Base-by-base conservation (phyloP, 2,888 invertebrate species). In the Drosophila percnosoma region DNA sequence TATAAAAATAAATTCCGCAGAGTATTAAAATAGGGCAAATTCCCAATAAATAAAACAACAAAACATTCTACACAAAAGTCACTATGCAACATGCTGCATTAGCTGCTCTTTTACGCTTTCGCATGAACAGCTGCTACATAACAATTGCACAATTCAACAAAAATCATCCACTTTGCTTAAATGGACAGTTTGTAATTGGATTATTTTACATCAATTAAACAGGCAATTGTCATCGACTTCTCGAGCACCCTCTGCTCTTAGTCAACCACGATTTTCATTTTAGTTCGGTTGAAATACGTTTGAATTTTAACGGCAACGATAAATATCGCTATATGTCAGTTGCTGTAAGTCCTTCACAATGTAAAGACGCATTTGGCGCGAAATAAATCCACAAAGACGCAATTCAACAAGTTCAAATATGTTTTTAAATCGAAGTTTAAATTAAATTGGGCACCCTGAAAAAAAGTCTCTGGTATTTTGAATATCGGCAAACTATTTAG, bases 201-300 rank as follows among this genome's bases (percentile, higher is more conserved):
- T 33, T 33, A 33, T 11, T 67, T 64, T 63, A 52, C 78, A 55
- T 58, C 70, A 78, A 67, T 78, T 77, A 70, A 73, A 24, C 40
- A 45, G 10, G 34, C 38, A 42, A 72, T 21, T 48, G 63, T 51
- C 34, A 52, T 40, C 11, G n/a, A 58, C 57, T 40, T 31, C 34
- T 21, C 52, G 18, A 68, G 24, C 33, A 33, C 27, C 24, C 4
- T 18, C 0, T 42, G 31, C 21, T n/a, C 6, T 4, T 10, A 29
- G 18, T 24, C 8, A 4, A 24, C 8, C 7, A 48, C 8, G 48
- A 15, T 48, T 48, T 48, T 24, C 24, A 24, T 4, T 24, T 15
- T 24, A 24, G 24, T 24, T 24, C 2, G 2, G 24, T 24, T 24
- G 24, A 24, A 24, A 24, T 24, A 24, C 24, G 24, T 24, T 24